A percentile compares a stretch with the other conserved stretches of the same genome.
These are phyloP conservation scores for Perccottus glenii DNA, from an alignment of 2,113 vertebrate genomes.

Conservation along the genomic window DNA sequence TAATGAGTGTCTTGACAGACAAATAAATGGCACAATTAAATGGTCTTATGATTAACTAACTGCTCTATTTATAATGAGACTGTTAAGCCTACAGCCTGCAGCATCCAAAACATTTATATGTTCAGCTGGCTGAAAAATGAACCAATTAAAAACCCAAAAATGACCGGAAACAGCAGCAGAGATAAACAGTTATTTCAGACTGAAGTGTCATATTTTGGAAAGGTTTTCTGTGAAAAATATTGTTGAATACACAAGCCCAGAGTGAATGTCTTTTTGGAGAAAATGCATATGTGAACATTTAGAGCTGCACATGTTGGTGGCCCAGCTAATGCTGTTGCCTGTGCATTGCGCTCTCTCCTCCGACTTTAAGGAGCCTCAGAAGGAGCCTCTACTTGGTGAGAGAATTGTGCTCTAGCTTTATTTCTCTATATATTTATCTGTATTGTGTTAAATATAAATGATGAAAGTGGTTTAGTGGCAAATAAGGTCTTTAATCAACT, in stretches of 20 bases:
- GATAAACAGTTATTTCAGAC: background rate
- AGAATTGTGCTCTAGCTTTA: constrained; percentile 57
- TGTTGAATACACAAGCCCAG: too few species aligned
- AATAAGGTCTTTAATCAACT: constrained; percentile 55
- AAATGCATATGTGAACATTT: background rate
- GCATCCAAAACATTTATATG: background rate
- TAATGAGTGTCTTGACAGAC: background rate
- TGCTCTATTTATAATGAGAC: background rate
- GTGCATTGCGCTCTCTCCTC: constrained; percentile 63
- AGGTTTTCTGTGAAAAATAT: too few species aligned
- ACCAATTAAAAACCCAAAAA: constrained; percentile 15
- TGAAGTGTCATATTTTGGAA: too few species aligned
- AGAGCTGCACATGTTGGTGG: constrained; percentile 24
- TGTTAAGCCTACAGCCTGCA: too few species aligned
- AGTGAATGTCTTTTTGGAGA: background rate
- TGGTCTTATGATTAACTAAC: background rate
- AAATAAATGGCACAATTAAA: background rate
- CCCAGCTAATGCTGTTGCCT: constrained; percentile 63
- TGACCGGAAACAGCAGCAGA: background rate
- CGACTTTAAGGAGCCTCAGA: constrained; percentile 70
- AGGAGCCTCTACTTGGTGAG: constrained; percentile 75
- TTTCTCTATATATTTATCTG: constrained; percentile 9
- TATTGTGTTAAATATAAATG: constrained; percentile 41
- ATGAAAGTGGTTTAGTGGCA: constrained; percentile 38
- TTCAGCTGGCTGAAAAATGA: constrained; percentile 10